phyloP scores from a whole-genome alignment of 1,140 invertebrate genomes.

The Bactericera cockerelli region DNA sequence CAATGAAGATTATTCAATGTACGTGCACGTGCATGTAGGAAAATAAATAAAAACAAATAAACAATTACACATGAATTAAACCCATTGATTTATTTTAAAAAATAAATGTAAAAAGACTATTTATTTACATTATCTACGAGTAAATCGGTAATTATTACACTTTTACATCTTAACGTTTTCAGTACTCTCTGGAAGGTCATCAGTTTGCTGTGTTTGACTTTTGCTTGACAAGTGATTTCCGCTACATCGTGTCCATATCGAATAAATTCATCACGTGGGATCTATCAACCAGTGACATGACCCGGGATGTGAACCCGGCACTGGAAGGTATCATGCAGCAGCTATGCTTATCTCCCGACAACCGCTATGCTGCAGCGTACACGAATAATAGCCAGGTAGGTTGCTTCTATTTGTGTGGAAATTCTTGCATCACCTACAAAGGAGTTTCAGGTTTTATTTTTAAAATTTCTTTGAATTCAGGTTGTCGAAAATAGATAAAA shows the following conservation, averaged over 20 bases:
- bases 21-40: too few relatives aligned
- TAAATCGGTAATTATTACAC: too few relatives aligned
- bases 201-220: constrained; percentile 96
- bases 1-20: too few relatives aligned
- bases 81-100: too few relatives aligned
- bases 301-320: constrained; percentile 77
- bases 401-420: constrained; percentile 10
- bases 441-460: background rate
- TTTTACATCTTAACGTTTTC: constrained; percentile 21
- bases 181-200: constrained; percentile 94
- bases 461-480: too few relatives aligned
- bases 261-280: constrained; percentile 97
- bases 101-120: too few relatives aligned
- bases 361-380: constrained; percentile 88
- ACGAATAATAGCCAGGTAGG: constrained; percentile 87
- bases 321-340: constrained; percentile 93
- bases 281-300: constrained; percentile 80
- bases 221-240: constrained; percentile 74
- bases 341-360: constrained; percentile 83
- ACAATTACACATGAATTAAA: too few relatives aligned
- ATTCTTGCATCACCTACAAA: background rate
- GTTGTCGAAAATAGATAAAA: too few relatives aligned
- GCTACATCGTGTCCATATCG: constrained; percentile 90
- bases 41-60: too few relatives aligned
- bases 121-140: too few relatives aligned